Evolutionary conservation across 1,140 invertebrate genomes (phyloP), one percentile per base, ranked within the genome.

Genomic region (Akabosia matsudoensis): DNA sequence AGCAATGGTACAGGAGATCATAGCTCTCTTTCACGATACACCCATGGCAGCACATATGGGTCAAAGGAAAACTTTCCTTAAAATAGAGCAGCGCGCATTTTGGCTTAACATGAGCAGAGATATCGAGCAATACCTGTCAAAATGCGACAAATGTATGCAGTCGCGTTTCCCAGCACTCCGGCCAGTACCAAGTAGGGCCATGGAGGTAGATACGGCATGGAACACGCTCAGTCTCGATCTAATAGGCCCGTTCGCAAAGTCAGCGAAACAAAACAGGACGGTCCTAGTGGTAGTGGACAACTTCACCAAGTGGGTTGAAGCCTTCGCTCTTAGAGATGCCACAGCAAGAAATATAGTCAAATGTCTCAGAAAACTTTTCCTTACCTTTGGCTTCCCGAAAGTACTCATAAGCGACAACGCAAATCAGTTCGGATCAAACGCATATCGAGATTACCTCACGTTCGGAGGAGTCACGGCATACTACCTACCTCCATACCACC

Each of bases 271-370:
- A 10, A 76, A 77, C 24, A 3, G 10, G 33, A 79, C 74, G 24
- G 34, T 82, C 10, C 30, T 82, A 10, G 80, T 82, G 3, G 61
- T 77, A 0, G 79, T 78, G 0, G 81, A 82, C 54, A 33, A 77
- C 24, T 82, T 81, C 28, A 76, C 79, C 0, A 76, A 78, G 28
- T 83, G 85, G 84, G 85, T 83, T 0, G 85, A 87, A 81, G 84
- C 84, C 0, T 77, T 85, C 30, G 86, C 86, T 0, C 34, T 87
- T 2, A 18, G 70, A 72, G 37, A 34, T n/a, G 70, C 70, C 2
- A 37, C 30, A 7, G 26, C 31, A 22, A 2, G 4, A 13, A 51
- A 34, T 7, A 14, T 72, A 2, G 18, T 45, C 77, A 2, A 79
- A 79, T 16, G 45, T 79, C 16, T 78, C 4, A 51, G 74, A 67